These are phyloP conservation scores for Halocaridina rubra DNA, from an alignment of 2,888 invertebrate species.

Conservation along the genomic window DNA sequence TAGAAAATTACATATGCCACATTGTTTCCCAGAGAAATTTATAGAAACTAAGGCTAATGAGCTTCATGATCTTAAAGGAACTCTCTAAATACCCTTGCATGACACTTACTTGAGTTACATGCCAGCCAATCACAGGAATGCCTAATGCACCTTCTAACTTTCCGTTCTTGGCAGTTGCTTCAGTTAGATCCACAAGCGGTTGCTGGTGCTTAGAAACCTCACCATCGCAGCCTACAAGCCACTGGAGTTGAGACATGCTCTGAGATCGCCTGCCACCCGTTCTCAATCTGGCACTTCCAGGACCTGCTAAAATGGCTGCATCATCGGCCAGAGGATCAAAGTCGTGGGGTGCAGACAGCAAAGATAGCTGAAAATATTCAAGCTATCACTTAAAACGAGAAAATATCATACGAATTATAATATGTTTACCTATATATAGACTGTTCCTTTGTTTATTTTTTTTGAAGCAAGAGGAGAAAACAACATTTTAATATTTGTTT, in stretches of 20 bases:
- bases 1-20: no score
- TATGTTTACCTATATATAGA: no score
- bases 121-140: slow-evolving; percentile 80
- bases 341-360: slow-evolving; percentile 25
- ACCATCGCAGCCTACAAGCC: slow-evolving; percentile 79
- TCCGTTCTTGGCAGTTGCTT: slow-evolving; percentile 79
- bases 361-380: slow-evolving; percentile 17
- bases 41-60: no score
- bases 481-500: no score
- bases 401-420: no score
- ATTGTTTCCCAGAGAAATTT: no score
- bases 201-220: slow-evolving; percentile 77
- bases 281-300: slow-evolving; percentile 24
- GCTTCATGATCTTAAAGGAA: no score
- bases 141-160: slow-evolving; percentile 77
- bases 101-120: slow-evolving; percentile 69
- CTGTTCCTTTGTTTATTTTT: no score
- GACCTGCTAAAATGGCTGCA: slow-evolving; percentile 31
- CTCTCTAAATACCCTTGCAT: no score
- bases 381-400: no score
- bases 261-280: neutral
- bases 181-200: slow-evolving; percentile 76
- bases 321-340: slow-evolving; percentile 40
- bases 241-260: slow-evolving; percentile 35
- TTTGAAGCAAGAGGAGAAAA: no score